A percentile compares a stretch with the other conserved stretches of the same genome.
Conservation (phyloP, 1,140 invertebrate genomes). For the Bombus polaris region DNA sequence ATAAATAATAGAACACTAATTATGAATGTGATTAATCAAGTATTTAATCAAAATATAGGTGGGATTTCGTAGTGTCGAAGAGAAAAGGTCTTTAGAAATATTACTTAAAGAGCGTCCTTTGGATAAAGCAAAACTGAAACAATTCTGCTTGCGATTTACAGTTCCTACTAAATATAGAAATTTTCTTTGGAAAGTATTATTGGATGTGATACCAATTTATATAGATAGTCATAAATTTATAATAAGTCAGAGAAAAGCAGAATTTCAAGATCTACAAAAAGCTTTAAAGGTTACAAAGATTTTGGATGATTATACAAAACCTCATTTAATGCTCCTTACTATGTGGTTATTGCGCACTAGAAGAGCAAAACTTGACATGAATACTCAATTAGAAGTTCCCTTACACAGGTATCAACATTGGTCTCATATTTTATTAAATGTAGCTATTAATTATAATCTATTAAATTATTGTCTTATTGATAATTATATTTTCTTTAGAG, state of each 20-base stretch:
- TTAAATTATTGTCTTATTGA: neutral
- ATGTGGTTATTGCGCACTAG: conserved; percentile 91
- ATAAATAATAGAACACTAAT: neutral
- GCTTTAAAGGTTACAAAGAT: conserved; percentile 87
- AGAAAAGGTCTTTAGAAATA: conserved; percentile 96
- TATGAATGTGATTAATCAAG: neutral
- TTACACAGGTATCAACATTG: conserved; percentile 72
- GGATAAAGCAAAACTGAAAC: conserved; percentile 91
- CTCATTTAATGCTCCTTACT: conserved; percentile 86
- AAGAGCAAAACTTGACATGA: conserved; percentile 85
- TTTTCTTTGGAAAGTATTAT: conserved; percentile 92
- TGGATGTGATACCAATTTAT: conserved; percentile 89
- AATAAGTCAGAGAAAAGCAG: conserved; percentile 86
- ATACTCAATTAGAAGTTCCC: conserved; percentile 79
- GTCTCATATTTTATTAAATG: conserved; percentile 16
- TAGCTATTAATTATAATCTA: neutral
- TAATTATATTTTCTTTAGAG: conserved; percentile 78
- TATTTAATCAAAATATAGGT: conserved; percentile 82
- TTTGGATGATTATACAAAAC: conserved; percentile 83
- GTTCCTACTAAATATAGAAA: conserved; percentile 91
- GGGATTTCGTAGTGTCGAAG: conserved; percentile 94
- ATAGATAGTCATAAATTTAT: conserved; percentile 89
- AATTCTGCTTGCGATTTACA: conserved; percentile 92
- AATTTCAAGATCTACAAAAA: conserved; percentile 89
- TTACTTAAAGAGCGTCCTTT: conserved; percentile 93